Conservation (phyloP, 2,888 invertebrate genomes). For the Ophion ventricosus region DNA sequence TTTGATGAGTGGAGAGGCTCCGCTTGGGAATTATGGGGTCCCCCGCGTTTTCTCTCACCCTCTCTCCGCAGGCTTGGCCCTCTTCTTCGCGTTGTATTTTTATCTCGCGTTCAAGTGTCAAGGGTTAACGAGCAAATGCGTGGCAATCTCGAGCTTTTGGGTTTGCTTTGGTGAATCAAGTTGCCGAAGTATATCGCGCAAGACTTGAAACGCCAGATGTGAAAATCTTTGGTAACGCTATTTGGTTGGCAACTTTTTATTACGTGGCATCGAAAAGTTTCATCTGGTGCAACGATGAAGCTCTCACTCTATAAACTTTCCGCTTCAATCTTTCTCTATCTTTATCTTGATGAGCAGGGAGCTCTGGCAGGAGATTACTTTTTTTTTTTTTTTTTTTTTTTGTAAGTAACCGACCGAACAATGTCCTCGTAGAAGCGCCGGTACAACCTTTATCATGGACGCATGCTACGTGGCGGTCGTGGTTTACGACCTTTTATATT, state of each 20-base stretch:
- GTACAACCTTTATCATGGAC: background rate
- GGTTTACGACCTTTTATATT: conserved; percentile 3
- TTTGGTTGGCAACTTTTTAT: conserved; percentile 29
- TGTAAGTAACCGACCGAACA: conserved; percentile 33
- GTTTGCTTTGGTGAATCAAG: conserved; percentile 20
- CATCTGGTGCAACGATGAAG: background rate
- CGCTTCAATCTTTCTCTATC: background rate
- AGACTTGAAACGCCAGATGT: conserved; percentile 18
- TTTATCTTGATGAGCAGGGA: background rate
- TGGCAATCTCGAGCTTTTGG: conserved; percentile 33
- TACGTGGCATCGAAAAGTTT: conserved; percentile 7
- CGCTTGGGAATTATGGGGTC: too few relatives aligned
- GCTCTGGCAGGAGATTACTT: conserved; percentile 55
- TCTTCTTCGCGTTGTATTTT: conserved; percentile 13
- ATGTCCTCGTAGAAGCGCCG: conserved; percentile 8
- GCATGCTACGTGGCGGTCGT: background rate
- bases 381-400: conserved; percentile 56
- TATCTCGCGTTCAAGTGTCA: conserved; percentile 27
- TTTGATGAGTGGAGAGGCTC: too few relatives aligned
- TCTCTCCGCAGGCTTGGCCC: background rate
- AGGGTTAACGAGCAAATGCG: conserved; percentile 57
- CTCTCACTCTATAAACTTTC: background rate
- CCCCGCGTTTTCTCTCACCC: background rate
- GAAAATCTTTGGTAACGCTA: conserved; percentile 50
- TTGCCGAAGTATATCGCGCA: conserved; percentile 11